Conservation (phyloP, 2,888 invertebrate genomes). For the Andrena trimmerana region DNA sequence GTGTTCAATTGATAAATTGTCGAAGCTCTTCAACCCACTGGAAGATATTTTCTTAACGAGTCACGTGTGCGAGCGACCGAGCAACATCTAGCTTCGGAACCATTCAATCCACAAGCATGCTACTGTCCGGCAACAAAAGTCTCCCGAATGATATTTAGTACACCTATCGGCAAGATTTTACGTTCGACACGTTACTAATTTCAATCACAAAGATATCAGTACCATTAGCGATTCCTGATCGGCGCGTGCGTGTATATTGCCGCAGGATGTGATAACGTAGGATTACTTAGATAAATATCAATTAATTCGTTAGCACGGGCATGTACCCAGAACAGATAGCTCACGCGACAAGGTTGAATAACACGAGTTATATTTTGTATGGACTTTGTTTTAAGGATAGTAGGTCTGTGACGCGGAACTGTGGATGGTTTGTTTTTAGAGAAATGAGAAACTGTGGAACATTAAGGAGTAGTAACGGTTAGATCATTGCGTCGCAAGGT, state of each 20-base stretch:
- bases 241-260: constrained; percentile 24
- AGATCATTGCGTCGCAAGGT: constrained; percentile 29
- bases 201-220: constrained; percentile 35
- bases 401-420: constrained; percentile 2
- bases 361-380: constrained; percentile 38
- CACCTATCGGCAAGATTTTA: constrained; percentile 31
- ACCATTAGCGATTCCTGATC: constrained; percentile 38
- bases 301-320: constrained; percentile 23
- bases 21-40: constrained; percentile 56
- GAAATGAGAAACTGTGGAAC: not conserved
- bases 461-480: constrained; percentile 4
- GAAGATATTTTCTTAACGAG: constrained; percentile 65
- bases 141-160: constrained; percentile 30
- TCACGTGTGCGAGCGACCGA: constrained; percentile 16
- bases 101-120: constrained; percentile 19
- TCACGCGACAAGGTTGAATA: not conserved
- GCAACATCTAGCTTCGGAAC: constrained; percentile 15
- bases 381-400: constrained; percentile 19
- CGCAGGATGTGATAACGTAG: constrained; percentile 54
- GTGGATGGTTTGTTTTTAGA: not conserved
- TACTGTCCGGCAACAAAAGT: constrained; percentile 34
- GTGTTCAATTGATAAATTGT: constrained; percentile 65
- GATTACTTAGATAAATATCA: constrained; percentile 30
- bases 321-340: constrained; percentile 12
- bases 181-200: constrained; percentile 33